Base-by-base conservation (phyloP, 2,888 invertebrate species). In the Drosophila robusta region DNA sequence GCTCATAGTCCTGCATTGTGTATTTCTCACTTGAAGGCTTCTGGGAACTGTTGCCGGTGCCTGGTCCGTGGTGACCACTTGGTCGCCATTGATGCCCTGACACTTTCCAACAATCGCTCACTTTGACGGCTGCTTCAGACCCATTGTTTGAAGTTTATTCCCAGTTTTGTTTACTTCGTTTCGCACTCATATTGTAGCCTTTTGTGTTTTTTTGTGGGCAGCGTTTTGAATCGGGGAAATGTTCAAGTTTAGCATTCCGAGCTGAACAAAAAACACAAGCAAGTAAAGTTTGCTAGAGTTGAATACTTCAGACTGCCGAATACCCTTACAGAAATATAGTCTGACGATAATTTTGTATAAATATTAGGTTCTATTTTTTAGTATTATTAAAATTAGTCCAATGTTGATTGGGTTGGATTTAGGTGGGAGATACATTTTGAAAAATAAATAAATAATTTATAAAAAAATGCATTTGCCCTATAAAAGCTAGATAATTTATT, bases 91-190 rank as follows among this genome's bases (percentile, higher is more conserved):
- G 87, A 78, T 87, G 85, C 78, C 54, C 47, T 54, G 69, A 87
- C 82, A 83, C 73, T 73, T 85, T 56, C 64, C 45, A 76, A 78
- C 79, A 83, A 83, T 83, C 85, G 85, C 71, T 83, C 87, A 87
- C 85, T 85, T 85, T 78, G 85, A 81, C 76, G 78, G 67, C 69
- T 78, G 66, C 67, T 45, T 44, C 16, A 24, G 41, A 41, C 41
- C 69, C 66, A 67, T 78, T 81, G 78, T 85, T 67, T 62, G 49
- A 60, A 55, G 47, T 68, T 64, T 63, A 29, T 52, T 54, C 24
- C 34, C 36, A 38, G 38, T 36, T 29, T 41, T 51, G 32, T 54
- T 39, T 42, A 12, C 41, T 51, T 42, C 41, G 12, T 18, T 38
- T 34, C 55, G 34, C 42, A 42, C 36, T 47, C 50, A 26, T 45